Evolutionary conservation across 2,888 invertebrate species (phyloP), one percentile per base, ranked within the genome.

Genomic region (Spodoptera littoralis): DNA sequence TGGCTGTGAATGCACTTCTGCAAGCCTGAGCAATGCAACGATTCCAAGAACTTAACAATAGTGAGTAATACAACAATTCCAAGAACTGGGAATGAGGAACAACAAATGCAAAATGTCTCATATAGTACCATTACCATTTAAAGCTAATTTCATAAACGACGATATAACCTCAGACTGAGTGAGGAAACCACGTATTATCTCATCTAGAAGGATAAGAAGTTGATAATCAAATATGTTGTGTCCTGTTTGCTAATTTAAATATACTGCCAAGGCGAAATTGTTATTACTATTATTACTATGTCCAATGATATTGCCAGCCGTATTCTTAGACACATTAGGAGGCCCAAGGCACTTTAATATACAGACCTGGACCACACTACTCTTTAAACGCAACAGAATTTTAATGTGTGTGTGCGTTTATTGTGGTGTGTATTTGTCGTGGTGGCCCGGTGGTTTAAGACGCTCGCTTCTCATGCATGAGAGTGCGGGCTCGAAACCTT

Each of bases 121-220:
- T 52, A 42, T 52, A 9, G 51, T 55, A 66, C 22, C 30, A 8
- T 60, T 64, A 60, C 58, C 36, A 36, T 73, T 64, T 47, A 54
- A 57, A 54, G 44, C 44, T 70, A 65, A 72, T 73, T 60, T 57
- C 11, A 64, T 60, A 54, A 68, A 69, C 43, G 49, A 47, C 36
- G 11, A 43, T 22, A 27, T 72, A 64, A 73, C 36, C 27, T 55
- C 50, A 62, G 22, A 4, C 49, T 58, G 18, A 49, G 43, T 55
- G 9, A 69, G 76, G 76, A 77, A 65, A 66, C 57, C 12, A 11
- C 44, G 46, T 52, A 65, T 77, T 67, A 75, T 60, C 53, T 53
- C 30, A 36, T 46, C 13, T 61, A 60, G 55, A 70, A 70, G 62
- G 60, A 59, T 59, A 62, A 66, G 24, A 54, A 52, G 22, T 44